phyloP scores from a whole-genome alignment of 2,113 vertebrate species.

The Mesoclemmys tuberculata region DNA sequence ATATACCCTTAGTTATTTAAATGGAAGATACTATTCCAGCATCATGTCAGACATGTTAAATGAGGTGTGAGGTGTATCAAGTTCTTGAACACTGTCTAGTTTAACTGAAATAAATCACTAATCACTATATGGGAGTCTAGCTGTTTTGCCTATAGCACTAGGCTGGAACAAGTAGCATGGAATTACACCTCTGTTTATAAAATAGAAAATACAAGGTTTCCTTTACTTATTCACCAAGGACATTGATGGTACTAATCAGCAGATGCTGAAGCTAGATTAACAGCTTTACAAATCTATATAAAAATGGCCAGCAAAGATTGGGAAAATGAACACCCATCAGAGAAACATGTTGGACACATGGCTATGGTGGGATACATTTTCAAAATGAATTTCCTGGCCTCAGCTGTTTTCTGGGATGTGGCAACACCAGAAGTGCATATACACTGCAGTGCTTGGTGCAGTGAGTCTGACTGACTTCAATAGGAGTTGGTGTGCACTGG shows the following conservation, averaged over 20 bases:
- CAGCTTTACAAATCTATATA: neutral
- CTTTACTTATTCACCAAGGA: neutral
- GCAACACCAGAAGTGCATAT: neutral
- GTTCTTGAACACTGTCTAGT: neutral
- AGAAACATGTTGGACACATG: neutral
- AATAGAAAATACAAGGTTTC: neutral
- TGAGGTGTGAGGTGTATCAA: rapidly evolving
- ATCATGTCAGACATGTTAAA: neutral
- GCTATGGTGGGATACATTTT: neutral
- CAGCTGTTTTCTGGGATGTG: neutral
- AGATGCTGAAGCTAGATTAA: neutral
- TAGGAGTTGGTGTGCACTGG: neutral
- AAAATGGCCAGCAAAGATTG: neutral
- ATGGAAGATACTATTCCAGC: neutral
- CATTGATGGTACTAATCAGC: neutral
- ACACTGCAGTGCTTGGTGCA: neutral
- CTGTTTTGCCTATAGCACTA: neutral
- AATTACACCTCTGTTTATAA: neutral
- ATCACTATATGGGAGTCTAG: neutral
- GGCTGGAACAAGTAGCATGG: neutral
- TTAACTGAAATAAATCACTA: neutral
- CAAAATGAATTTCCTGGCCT: neutral
- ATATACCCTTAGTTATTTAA: neutral
- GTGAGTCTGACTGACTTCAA: neutral
- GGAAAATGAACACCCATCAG: neutral